Base-by-base conservation (phyloP, 2,797 vertebrate genomes). In the Anguilla obscura region DNA sequence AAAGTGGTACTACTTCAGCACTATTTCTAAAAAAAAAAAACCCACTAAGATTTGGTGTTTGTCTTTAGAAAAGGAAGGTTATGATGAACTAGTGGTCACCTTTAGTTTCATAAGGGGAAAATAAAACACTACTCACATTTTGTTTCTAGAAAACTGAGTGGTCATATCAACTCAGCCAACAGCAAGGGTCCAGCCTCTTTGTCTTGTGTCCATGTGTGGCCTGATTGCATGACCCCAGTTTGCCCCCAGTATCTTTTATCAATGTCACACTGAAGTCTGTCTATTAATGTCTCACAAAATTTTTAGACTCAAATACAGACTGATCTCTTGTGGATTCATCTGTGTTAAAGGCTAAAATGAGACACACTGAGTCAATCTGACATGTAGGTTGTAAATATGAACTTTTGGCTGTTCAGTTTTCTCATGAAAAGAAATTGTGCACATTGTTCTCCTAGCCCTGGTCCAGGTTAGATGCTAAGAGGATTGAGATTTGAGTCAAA, bases 41-140 rank as follows among this genome's bases (percentile, higher is more conserved):
- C n/a, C 45, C 54, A 21, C 58, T 88, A 33, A 18, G 40, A 80
- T 79, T 80, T 80, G 36, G 63, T 52, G 36, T 52, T 85, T 18
- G 33, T 74, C 71, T 45, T 69, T 45, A 79, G 54, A 36, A 58
- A 79, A 84, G 74, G 50, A 80, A 84, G 52, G 85, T 85, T 18
- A 24, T 24, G 84, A 88, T 27, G 45, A 74, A 58, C 69, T 52
- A 5, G 36, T 80, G 36, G 76, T 48, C 36, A 33, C 71, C 27
- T 80, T 80, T 40, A 24, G 12, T 45, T 80, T 48, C 76, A 74
- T 9, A 33, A 8, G n/a, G 66, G 66, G 66, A 71, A 63, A 71
- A 36, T 74, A 74, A 74, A 74, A 36, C 30, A 36, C 69, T 33
- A 33, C 69, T 74, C 33, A 14, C 14, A 4, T 80, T 80, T 80